phyloP scores from a whole-genome alignment of 2,113 vertebrate species.

The Harpagus bidentatus region DNA sequence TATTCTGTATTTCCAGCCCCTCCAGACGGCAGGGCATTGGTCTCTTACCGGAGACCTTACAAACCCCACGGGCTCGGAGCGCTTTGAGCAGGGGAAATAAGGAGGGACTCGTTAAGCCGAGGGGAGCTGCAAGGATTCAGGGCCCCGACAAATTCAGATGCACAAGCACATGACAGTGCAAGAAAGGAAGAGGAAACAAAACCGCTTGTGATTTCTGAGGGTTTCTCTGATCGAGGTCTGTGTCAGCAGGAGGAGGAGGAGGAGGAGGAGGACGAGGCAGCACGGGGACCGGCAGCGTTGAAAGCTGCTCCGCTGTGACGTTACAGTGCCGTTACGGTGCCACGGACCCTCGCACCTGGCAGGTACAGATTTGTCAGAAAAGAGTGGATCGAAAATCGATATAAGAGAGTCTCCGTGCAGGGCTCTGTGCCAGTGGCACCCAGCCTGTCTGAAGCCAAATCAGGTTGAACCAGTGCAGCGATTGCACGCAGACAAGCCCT shows the following conservation, averaged over 20 bases:
- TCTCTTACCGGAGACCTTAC: neutral
- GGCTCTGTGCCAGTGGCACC: neutral
- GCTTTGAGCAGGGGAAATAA: neutral
- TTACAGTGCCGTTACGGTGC: rapidly evolving
- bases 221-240: neutral
- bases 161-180: neutral
- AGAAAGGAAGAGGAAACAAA: neutral
- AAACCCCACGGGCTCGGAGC: rapidly evolving
- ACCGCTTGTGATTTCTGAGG: neutral
- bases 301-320: rapidly evolving
- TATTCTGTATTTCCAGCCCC: neutral
- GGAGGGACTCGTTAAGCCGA: neutral
- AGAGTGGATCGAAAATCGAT: neutral
- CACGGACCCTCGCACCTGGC: neutral
- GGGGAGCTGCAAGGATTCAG: neutral
- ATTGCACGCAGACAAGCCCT: neutral
- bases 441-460: neutral
- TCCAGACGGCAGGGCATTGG: rapidly evolving
- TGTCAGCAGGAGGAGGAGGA: neutral
- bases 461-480: neutral
- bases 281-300: rapidly evolving
- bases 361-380: neutral
- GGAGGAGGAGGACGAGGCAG: neutral
- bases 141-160: neutral
- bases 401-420: rapidly evolving